phyloP scores from a whole-genome alignment of 1,140 invertebrate genomes.

The Neodiprion fabricii region DNA sequence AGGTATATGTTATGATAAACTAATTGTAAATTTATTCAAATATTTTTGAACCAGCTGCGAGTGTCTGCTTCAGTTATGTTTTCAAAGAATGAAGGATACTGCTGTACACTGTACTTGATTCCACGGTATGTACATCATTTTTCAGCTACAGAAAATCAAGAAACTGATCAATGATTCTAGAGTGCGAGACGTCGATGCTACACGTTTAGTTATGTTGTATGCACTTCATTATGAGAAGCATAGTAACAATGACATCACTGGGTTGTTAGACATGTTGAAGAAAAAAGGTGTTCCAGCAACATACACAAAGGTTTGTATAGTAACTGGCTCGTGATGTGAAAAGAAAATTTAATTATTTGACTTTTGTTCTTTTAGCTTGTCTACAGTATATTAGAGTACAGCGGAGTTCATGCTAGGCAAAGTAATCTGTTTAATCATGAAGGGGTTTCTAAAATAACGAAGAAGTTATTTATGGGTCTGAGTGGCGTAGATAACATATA shows the following conservation, averaged over 20 bases:
- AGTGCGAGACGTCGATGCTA: conserved; percentile 80
- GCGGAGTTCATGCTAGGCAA: conserved; percentile 76
- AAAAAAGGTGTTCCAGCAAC: conserved; percentile 69
- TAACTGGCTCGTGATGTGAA: background rate
- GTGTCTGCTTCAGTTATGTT: background rate
- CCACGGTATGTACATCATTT: conserved; percentile 31
- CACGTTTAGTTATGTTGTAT: conserved; percentile 91
- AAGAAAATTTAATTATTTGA: too few relatives aligned
- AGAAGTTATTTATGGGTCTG: conserved; percentile 85
- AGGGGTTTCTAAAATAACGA: conserved; percentile 88
- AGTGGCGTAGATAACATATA: conserved; percentile 98
- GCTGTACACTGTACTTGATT: background rate
- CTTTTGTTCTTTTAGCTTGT: conserved; percentile 66
- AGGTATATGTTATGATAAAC: conserved; percentile 68
- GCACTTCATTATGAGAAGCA: conserved; percentile 91
- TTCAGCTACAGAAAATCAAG: conserved; percentile 70
- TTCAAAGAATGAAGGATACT: background rate
- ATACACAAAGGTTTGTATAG: conserved; percentile 58
- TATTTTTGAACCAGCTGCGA: background rate
- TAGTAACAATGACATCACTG: conserved; percentile 82
- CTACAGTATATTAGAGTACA: conserved; percentile 79
- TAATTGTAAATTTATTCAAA: background rate
- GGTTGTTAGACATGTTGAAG: conserved; percentile 76
- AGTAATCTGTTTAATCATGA: conserved; percentile 86
- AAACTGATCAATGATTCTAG: conserved; percentile 74